Conservation (phyloP, 2,888 invertebrate genomes). For the Acanthosepion pharaonis region DNA sequence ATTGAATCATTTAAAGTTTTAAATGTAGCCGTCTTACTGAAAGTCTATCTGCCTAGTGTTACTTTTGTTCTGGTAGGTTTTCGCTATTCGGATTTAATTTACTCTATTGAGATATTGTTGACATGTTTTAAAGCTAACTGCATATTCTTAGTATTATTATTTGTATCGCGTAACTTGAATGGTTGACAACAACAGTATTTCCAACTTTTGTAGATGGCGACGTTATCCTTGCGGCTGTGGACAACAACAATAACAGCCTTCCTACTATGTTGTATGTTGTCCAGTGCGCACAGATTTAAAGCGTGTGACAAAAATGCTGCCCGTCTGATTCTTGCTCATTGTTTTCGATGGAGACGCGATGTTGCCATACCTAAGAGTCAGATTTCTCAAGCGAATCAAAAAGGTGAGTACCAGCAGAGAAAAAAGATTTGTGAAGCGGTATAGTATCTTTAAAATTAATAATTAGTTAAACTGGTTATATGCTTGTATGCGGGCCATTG, state of each 20-base stretch:
- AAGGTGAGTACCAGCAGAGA: not conserved
- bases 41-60: no score
- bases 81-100: no score
- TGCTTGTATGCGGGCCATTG: no score
- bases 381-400: conserved; percentile 10
- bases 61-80: no score
- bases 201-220: not conserved
- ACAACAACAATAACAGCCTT: not conserved
- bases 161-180: not conserved
- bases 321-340: not conserved
- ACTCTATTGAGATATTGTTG: no score
- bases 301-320: not conserved
- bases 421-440: no score
- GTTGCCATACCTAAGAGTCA: not conserved
- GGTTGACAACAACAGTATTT: not conserved
- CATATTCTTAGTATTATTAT: not conserved
- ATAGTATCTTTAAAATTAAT: no score
- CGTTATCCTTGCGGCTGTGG: not conserved
- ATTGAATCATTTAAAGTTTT: no score
- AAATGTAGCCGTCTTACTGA: no score
- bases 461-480: no score
- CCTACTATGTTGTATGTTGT: not conserved
- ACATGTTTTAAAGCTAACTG: no score
- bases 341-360: not conserved
- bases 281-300: not conserved